Evolutionary conservation across 2,888 invertebrate genomes (phyloP).

Genomic region (Chirona hameri): DNA sequence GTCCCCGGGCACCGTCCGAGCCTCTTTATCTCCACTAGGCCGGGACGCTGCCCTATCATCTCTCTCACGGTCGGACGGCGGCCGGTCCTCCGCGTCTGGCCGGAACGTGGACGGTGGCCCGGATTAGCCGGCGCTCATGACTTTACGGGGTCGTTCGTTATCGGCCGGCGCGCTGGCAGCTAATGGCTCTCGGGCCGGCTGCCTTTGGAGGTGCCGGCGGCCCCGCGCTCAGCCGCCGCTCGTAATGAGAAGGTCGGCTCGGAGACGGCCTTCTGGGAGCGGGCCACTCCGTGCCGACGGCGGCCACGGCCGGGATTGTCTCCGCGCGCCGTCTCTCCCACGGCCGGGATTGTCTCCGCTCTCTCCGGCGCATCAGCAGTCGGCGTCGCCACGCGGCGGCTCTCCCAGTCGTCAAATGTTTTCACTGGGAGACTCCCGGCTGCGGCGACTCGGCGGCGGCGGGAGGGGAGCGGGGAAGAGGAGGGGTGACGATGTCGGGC

Average conservation of each 20-base stretch:
- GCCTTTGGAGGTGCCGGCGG: neutral
- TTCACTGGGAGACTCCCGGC: neutral
- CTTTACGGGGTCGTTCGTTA: neutral
- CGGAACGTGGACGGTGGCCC: neutral
- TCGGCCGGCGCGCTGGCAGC: neutral
- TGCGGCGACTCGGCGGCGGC: neutral
- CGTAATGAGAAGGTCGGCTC: neutral
- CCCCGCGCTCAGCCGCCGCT: neutral
- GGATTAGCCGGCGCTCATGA: neutral
- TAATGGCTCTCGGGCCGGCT: neutral
- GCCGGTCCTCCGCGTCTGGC: no score
- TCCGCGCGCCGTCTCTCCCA: no score
- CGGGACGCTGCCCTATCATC: no score
- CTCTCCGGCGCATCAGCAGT: neutral
- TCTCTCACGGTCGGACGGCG: no score
- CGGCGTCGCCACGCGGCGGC: neutral
- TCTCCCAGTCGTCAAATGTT: neutral
- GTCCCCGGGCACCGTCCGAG: no score
- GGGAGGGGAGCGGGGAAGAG: neutral
- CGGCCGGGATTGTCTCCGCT: neutral
- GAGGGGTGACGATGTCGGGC: neutral
- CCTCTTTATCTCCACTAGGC: no score
- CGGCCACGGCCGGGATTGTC: no score
- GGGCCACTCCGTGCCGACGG: no score
- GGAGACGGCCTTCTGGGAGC: neutral